phyloP scores from a whole-genome alignment of 2,888 invertebrate species.

The Trichacis sp. region DNA sequence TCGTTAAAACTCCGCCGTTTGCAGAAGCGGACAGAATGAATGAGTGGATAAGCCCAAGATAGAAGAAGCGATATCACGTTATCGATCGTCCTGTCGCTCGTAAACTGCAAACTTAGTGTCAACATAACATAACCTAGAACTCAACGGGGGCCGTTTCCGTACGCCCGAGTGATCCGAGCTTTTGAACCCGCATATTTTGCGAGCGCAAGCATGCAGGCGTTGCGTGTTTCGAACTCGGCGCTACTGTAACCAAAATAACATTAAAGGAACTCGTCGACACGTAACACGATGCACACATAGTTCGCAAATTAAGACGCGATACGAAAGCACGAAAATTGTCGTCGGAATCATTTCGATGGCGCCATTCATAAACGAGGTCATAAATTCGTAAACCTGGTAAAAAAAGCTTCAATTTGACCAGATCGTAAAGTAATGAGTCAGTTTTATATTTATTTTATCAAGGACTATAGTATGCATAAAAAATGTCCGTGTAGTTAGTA shows the following conservation, averaged over 20 bases:
- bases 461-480: no score
- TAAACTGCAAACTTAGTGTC: slow-evolving; percentile 52
- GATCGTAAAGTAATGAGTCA: no score
- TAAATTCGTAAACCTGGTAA: background rate
- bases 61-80: slow-evolving; percentile 46
- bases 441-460: no score
- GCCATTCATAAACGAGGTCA: background rate
- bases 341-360: background rate
- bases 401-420: slow-evolving; percentile 19
- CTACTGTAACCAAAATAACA: slow-evolving; percentile 42
- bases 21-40: slow-evolving; percentile 35
- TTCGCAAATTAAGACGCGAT: slow-evolving; percentile 51
- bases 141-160: slow-evolving; percentile 43
- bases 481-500: no score
- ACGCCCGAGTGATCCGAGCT: slow-evolving; percentile 45
- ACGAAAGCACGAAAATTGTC: slow-evolving; percentile 27
- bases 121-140: slow-evolving; percentile 48
- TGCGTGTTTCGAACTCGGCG: slow-evolving; percentile 57
- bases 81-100: slow-evolving; percentile 52
- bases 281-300: slow-evolving; percentile 41
- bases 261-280: slow-evolving; percentile 32
- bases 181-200: slow-evolving; percentile 62
- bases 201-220: slow-evolving; percentile 61
- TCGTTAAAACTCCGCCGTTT: slow-evolving; percentile 39
- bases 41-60: slow-evolving; percentile 40